Evolutionary conservation across 2,888 invertebrate species (phyloP), one percentile per base, ranked within the genome.

Genomic region (Acleris emargana): DNA sequence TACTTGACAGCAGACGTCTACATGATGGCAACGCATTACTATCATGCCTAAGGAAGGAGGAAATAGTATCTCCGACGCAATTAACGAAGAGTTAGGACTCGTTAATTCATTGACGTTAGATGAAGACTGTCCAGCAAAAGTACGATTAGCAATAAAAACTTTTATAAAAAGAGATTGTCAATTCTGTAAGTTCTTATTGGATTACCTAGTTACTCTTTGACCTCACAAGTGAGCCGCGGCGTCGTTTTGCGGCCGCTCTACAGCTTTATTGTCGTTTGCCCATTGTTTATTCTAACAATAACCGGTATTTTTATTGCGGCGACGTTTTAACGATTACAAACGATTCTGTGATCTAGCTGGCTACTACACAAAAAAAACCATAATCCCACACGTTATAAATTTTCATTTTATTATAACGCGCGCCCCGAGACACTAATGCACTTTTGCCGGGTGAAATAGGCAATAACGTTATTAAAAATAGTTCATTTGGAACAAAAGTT

Each of bases 251-350:
- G 84, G 86, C 84, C 74, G 84, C 86, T 84, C 85, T 77, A 79
- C 81, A 76, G 73, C 80, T 79, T 78, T 87, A 89, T 85, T 83
- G 84, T 86, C 83, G 69, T 73, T 79, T 69, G 70, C 50, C 86
- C 81, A 89, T 91, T 91, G 91, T 91, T 89, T 91, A 89, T 91
- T 86, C 78, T 83, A 89, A 91, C 91, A 91, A 91, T 91, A 89
- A 87, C 85, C 75, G 73, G 80, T 82, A 84, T 83, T 89, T 80
- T 89, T 88, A 88, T 82, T 81, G 77, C 80, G 79, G 69, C 72
- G 87, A 88, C 88, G 78, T 81, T 87, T 89, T 89, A 84, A 89
- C 82, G 86, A 83, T 87, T 83, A 89, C 84, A 80, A 84, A 90
- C 84, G 85, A 84, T 76, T 71, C 71, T 71, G 76, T 74, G 75